These are phyloP conservation scores for Amphipoea lucens DNA, from an alignment of 2,888 invertebrate species.

Conservation along the genomic window DNA sequence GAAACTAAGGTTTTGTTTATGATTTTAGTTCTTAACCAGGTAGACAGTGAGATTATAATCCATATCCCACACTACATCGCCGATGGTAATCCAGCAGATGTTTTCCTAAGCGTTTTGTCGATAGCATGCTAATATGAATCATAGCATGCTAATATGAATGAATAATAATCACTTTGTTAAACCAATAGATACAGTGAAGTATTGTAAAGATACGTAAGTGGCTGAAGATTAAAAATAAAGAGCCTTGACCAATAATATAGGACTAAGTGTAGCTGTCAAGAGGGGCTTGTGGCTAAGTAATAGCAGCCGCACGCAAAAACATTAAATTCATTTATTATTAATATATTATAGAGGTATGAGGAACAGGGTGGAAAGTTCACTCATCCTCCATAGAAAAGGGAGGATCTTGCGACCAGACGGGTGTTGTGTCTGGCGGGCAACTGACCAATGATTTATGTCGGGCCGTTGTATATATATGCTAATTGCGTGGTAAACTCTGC, in stretches of 20 bases:
- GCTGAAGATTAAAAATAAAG: constrained; percentile 19
- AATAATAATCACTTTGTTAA: constrained; percentile 31
- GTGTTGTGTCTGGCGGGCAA: too few species aligned
- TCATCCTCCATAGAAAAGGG: too few species aligned
- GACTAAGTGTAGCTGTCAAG: too few species aligned
- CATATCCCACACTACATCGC: background rate
- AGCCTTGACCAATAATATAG: constrained; percentile 15
- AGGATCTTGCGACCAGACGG: too few species aligned
- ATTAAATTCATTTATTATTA: too few species aligned
- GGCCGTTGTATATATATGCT: too few species aligned
- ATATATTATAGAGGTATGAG: too few species aligned
- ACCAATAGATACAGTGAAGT: constrained; percentile 10
- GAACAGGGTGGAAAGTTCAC: too few species aligned
- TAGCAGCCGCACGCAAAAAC: too few species aligned
- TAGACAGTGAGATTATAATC: background rate
- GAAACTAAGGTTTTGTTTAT: constrained; percentile 20
- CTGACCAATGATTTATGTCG: too few species aligned
- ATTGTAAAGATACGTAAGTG: constrained; percentile 2
- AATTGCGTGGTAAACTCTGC: too few species aligned
- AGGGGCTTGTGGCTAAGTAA: too few species aligned
- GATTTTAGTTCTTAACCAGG: background rate
- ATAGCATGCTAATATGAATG: constrained; percentile 32
- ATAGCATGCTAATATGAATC: constrained; percentile 32
- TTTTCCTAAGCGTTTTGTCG: constrained; percentile 10
- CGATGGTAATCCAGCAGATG: constrained; percentile 33